Conservation (phyloP, 2,888 invertebrate species). For the Dryomyza anilis region DNA sequence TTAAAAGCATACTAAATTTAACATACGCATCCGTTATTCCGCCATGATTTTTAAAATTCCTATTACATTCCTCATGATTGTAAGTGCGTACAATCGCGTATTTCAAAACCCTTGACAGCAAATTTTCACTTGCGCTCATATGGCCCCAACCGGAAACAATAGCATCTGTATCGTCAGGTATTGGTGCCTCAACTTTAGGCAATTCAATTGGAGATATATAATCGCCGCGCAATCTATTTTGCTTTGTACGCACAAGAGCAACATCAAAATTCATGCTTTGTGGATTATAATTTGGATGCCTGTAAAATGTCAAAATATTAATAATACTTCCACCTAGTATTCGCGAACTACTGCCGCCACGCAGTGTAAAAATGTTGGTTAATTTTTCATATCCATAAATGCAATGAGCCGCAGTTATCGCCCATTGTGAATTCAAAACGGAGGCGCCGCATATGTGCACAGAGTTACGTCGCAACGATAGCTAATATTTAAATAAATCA, state of each 20-base stretch:
- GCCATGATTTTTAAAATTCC: conserved; percentile 47
- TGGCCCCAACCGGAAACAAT: conserved; percentile 56
- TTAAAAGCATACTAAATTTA: neutral
- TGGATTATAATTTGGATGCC: conserved; percentile 53
- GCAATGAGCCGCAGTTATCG: conserved; percentile 56
- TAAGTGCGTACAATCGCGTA: conserved; percentile 50
- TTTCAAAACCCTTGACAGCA: conserved; percentile 47
- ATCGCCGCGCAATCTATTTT: conserved; percentile 40
- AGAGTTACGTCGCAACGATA: conserved; percentile 52
- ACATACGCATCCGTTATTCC: conserved; percentile 53
- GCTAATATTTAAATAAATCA: too few relatives aligned
- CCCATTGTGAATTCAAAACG: conserved; percentile 50
- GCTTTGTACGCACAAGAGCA: conserved; percentile 46
- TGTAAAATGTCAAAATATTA: conserved; percentile 45
- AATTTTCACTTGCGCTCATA: conserved; percentile 46
- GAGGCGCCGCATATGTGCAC: conserved; percentile 55
- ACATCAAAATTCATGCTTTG: conserved; percentile 55
- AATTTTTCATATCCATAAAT: conserved; percentile 45
- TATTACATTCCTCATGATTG: conserved; percentile 47
- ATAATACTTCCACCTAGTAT: conserved; percentile 47
- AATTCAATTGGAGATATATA: conserved; percentile 46
- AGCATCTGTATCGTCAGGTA: conserved; percentile 42
- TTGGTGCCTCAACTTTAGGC: conserved; percentile 35
- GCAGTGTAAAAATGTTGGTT: conserved; percentile 46
- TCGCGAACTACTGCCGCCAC: conserved; percentile 46